A percentile compares a stretch with the other conserved stretches of the same genome.
Evolutionary conservation across 92 coral and sea anemone genomes (phyloP).

Genomic region (Phenganax subtilis): DNA sequence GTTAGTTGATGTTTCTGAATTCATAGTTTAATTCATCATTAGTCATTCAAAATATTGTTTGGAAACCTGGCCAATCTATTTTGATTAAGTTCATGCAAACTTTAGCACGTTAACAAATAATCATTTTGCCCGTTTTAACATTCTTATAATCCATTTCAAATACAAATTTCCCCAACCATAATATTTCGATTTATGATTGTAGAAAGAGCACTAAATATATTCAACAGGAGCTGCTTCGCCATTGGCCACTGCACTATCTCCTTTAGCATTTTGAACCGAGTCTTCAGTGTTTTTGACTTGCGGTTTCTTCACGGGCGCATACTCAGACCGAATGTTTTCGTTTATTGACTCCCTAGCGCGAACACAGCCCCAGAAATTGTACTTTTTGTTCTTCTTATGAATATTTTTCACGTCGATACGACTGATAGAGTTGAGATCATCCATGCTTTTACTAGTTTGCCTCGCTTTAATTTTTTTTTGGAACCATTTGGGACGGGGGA

Average conservation of each 20-base stretch:
- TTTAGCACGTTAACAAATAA: too few species aligned
- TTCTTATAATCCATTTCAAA: neutral
- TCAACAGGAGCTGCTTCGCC: conserved; percentile 21
- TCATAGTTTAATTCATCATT: too few species aligned
- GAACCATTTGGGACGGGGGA: conserved; percentile 20
- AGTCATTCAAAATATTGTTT: too few species aligned
- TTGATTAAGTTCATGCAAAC: too few species aligned
- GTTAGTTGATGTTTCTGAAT: too few species aligned
- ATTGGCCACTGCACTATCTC: neutral
- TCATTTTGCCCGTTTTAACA: neutral
- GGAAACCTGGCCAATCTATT: too few species aligned
- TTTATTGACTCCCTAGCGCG: conserved; percentile 36
- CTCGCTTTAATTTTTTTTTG: conserved; percentile 2
- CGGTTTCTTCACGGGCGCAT: conserved; percentile 42
- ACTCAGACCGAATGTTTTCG: conserved; percentile 36
- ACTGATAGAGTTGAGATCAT: conserved; percentile 20
- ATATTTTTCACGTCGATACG: conserved; percentile 35
- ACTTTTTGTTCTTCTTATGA: conserved; percentile 38
- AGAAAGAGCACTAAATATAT: conserved; percentile 1
- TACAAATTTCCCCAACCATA: neutral
- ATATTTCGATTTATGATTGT: neutral
- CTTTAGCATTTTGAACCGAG: neutral
- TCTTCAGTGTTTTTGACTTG: conserved; percentile 18
- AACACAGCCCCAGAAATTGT: conserved; percentile 42
- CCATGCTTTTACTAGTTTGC: conserved; percentile 33